phyloP scores from a whole-genome alignment of 2,888 invertebrate species.

The Epicampocera succincta region DNA sequence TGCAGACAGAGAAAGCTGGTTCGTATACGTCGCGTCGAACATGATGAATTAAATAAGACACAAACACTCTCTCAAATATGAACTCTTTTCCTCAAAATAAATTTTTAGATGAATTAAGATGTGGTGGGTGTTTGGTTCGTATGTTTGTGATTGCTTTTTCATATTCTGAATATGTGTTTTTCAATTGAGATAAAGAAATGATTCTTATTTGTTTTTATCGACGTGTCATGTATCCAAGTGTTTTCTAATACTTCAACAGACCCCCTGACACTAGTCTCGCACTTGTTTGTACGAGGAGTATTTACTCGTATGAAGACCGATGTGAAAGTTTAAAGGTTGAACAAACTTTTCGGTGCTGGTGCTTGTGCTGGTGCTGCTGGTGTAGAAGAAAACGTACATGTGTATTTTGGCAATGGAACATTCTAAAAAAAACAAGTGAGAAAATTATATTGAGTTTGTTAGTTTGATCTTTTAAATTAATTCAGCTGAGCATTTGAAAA shows the following conservation, averaged over 20 bases:
- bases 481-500: no score
- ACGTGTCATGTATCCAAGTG: constrained; percentile 35
- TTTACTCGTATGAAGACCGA: not conserved
- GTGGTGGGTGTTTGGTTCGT: not conserved
- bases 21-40: not conserved
- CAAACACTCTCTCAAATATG: not conserved
- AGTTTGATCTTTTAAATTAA: no score
- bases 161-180: not conserved
- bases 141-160: not conserved
- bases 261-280: not conserved
- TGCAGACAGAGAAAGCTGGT: not conserved
- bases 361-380: not conserved
- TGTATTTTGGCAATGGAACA: not conserved
- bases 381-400: not conserved
- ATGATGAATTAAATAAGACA: constrained; percentile 22
- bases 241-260: not conserved
- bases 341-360: constrained; percentile 12
- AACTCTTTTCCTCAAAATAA: not conserved
- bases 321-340: constrained; percentile 13
- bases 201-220: constrained; percentile 24
- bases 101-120: no score
- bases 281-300: constrained; percentile 6
- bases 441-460: no score
- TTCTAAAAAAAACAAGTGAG: no score
- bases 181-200: constrained; percentile 21